These are phyloP conservation scores for Polydrusus cervinus DNA, from an alignment of 2,888 invertebrate species.

Conservation along the genomic window DNA sequence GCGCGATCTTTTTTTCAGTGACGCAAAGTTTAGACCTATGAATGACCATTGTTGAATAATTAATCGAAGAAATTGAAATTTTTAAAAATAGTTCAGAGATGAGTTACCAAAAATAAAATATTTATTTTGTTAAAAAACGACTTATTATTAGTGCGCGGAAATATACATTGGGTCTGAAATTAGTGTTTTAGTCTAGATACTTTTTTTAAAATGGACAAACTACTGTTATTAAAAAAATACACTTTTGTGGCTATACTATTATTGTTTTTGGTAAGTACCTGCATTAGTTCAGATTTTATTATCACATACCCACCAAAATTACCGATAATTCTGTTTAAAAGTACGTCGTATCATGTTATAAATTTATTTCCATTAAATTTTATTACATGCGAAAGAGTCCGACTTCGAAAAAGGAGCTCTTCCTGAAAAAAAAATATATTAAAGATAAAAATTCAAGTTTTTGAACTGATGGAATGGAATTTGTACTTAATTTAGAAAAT, in stretches of 20 bases:
- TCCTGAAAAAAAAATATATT: no score
- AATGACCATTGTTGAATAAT: not conserved
- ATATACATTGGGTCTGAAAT: not conserved
- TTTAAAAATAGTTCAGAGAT: not conserved
- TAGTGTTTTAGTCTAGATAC: not conserved
- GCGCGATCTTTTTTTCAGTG: conserved; percentile 29
- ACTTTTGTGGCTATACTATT: not conserved
- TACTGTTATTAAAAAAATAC: not conserved
- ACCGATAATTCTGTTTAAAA: no score
- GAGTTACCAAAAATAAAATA: not conserved
- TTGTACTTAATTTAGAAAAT: no score
- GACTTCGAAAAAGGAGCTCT: no score
- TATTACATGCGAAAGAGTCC: no score
- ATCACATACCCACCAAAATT: no score
- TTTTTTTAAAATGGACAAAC: not conserved
- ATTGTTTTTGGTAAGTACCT: conserved; percentile 8
- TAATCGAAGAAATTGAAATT: not conserved
- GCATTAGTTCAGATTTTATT: not conserved
- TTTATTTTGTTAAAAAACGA: not conserved
- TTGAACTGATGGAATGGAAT: no score
- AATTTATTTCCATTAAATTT: no score
- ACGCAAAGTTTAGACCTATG: not conserved
- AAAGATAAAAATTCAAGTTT: no score
- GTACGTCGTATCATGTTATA: no score
- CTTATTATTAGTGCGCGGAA: not conserved